Base-by-base conservation (phyloP, 2,113 vertebrate genomes). In the Platysteira castanea region DNA sequence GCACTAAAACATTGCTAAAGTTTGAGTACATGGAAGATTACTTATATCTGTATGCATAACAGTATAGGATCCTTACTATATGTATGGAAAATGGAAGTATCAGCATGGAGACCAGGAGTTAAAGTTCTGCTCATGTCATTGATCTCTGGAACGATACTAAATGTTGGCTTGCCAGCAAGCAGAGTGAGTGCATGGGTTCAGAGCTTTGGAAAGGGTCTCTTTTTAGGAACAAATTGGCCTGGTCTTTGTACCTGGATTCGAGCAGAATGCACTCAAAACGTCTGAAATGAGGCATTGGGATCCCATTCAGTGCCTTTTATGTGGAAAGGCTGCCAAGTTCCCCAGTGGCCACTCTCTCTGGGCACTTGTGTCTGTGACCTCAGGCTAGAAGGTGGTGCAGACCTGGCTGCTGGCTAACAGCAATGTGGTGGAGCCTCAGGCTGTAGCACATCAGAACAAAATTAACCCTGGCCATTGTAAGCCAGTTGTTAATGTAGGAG, bases 231-330 rank as follows among this genome's bases (percentile, higher is more conserved):
- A 35, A 15, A 44, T 13, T 39, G 60, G 35, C 22, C 61, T 71
- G 20, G 13, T 75, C 31, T 39, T 52, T 59, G 5, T 56, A 42
- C 10, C 53, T 80, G 30, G 27, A 21, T 64, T 86, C 15, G 10
- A 16, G 16, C 33, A 76, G 13, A 16, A 20, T 14, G 10, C 2
- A 6, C 23, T 86, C 3, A 7, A 16, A n/a, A 35, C 46, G 2
- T 26, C 61, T 68, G 46, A 80, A 76, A 23, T 19, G 7, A 1
- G 13, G 23, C 15, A 2, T 3, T 41, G 42, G 20, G 19, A 13
- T 75, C 6, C 15, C 22, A 19, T 33, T 42, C 3, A 4, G n/a
- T 15, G 35, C 24, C 6, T 4, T n/a, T 21, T 33, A 0, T 4
- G 12, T 59, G 49, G 44, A 33, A 73, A 2, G 13, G 4, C 9